A percentile compares a stretch with the other conserved stretches of the same genome.
These are phyloP conservation scores for Xestia c-nigrum DNA, from an alignment of 2,888 invertebrate genomes.

Conservation along the genomic window DNA sequence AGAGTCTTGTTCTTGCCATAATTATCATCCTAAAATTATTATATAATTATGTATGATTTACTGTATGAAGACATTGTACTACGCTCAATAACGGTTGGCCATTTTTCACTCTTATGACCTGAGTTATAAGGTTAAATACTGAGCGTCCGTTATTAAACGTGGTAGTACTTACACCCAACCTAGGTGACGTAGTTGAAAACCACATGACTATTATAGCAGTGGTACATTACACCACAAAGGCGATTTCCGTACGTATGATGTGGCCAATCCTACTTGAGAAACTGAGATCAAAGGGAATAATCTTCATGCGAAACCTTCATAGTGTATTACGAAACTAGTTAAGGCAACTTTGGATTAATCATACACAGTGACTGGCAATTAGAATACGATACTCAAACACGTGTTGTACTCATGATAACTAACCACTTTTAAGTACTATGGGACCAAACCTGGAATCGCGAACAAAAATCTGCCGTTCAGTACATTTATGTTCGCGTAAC, in stretches of 20 bases:
- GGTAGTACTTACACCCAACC: neutral
- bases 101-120: neutral
- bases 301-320: neutral
- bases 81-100: no score
- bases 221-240: neutral
- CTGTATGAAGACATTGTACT: neutral
- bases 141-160: no score
- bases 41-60: no score
- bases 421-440: no score
- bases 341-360: neutral
- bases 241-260: constrained; percentile 8
- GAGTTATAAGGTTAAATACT: no score
- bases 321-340: neutral
- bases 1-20: no score
- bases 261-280: neutral
- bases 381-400: no score
- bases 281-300: constrained; percentile 23
- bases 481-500: no score
- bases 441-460: no score
- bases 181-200: neutral
- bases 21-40: no score
- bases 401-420: no score
- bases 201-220: neutral
- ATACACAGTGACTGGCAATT: neutral
- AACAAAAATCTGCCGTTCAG: no score